phyloP scores from a whole-genome alignment of 2,797 vertebrate genomes.

The Lepilemur ruficaudatus region DNA sequence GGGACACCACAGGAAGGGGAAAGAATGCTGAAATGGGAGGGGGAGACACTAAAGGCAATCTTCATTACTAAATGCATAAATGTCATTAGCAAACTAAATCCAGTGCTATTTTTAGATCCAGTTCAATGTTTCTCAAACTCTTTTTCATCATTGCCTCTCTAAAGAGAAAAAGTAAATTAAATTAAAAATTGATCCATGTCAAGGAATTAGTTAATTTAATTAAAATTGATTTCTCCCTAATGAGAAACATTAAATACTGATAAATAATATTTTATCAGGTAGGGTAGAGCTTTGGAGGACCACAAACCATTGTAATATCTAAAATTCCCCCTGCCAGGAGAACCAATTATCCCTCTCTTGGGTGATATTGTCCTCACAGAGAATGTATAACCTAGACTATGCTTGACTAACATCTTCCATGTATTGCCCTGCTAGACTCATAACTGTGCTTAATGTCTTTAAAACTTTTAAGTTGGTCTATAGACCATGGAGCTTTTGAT shows the following conservation, averaged over 20 bases:
- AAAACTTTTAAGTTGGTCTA: not conserved
- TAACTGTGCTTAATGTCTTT: not conserved
- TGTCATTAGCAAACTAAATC: not conserved
- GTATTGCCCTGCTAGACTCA: not conserved
- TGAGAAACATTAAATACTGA: not conserved
- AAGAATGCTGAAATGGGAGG: not conserved
- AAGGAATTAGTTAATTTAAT: not conserved
- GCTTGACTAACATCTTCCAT: not conserved
- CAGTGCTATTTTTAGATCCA: not conserved
- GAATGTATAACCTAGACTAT: not conserved
- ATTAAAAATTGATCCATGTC: not conserved
- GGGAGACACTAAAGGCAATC: not conserved
- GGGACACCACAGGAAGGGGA: not conserved
- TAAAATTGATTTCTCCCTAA: constrained; percentile 10
- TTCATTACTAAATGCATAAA: not conserved
- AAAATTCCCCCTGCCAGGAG: not conserved
- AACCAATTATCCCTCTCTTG: not conserved
- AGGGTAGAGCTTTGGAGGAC: not conserved
- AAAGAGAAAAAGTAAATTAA: not conserved
- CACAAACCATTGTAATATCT: not conserved
- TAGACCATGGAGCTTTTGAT: not conserved
- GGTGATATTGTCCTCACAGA: not conserved
- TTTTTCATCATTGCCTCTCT: not conserved
- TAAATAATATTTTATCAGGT: not conserved
- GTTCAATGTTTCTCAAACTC: not conserved